Conservation (phyloP, 2,888 invertebrate species). For the Exephanes ischioxanthus region DNA sequence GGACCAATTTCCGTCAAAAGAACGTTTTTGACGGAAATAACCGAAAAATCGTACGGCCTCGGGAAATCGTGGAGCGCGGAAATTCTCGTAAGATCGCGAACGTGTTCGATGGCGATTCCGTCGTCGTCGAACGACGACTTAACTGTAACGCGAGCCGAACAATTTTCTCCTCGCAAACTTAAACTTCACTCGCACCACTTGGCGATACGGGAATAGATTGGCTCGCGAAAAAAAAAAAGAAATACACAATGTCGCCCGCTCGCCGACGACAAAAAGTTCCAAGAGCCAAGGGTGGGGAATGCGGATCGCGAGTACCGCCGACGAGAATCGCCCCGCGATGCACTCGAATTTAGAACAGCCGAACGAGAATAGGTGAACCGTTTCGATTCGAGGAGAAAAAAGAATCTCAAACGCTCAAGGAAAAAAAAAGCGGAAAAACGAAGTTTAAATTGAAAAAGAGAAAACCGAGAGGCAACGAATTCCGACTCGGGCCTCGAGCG, state of each 20-base stretch:
- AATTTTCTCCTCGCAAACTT: constrained; percentile 45
- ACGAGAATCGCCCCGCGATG: constrained; percentile 1
- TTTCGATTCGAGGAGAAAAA: constrained; percentile 17
- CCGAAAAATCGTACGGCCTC: neutral
- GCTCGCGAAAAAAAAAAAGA: constrained; percentile 39
- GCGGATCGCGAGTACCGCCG: constrained; percentile 5
- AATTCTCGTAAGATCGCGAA: constrained; percentile 69
- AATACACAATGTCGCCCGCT: neutral
- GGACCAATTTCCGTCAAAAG: no score
- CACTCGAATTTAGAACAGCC: constrained; percentile 46
- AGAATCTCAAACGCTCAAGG: neutral
- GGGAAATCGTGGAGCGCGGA: constrained; percentile 59
- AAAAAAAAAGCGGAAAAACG: neutral
- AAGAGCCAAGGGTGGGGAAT: constrained; percentile 9
- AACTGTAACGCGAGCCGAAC: neutral
- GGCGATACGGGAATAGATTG: constrained; percentile 58
- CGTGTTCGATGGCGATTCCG: constrained; percentile 46
- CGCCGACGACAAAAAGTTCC: constrained; percentile 6
- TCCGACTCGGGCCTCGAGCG: neutral
- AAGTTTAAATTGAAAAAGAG: neutral
- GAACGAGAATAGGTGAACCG: constrained; percentile 56
- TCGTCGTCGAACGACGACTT: constrained; percentile 28
- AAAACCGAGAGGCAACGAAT: neutral
- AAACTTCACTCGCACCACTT: constrained; percentile 2
- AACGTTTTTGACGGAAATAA: constrained; percentile 21